phyloP scores from a whole-genome alignment of 2,113 vertebrate species.

The Pogona vitticeps region DNA sequence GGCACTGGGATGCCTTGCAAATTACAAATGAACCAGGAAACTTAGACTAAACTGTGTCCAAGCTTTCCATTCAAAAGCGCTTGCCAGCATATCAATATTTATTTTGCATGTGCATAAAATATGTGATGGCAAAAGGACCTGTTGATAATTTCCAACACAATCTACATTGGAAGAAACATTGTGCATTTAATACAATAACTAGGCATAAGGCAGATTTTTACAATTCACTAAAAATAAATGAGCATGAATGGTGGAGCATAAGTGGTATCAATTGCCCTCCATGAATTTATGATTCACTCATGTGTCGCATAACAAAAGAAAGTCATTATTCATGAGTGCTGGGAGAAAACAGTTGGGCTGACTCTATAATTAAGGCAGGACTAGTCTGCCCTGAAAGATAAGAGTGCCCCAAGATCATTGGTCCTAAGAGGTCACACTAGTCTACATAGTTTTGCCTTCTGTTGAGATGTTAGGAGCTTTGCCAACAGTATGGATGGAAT shows the following conservation, averaged over 20 bases:
- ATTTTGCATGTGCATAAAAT: too few species aligned
- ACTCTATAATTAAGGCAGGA: not conserved
- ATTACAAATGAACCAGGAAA: too few species aligned
- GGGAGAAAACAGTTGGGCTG: not conserved
- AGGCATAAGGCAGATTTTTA: not conserved
- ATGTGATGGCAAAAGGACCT: too few species aligned
- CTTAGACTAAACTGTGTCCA: too few species aligned
- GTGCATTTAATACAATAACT: not conserved
- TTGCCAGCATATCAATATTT: too few species aligned
- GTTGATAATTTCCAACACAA: too few species aligned
- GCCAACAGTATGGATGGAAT: not conserved
- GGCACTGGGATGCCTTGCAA: too few species aligned
- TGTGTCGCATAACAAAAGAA: not conserved
- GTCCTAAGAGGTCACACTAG: not conserved
- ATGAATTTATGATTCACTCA: not conserved
- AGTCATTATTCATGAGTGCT: not conserved
- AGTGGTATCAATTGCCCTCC: not conserved
- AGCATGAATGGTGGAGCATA: not conserved
- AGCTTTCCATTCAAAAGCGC: too few species aligned
- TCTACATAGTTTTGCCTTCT: not conserved
- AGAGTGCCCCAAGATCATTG: not conserved
- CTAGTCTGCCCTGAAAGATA: not conserved
- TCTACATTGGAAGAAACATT: not conserved
- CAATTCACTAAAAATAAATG: not conserved
- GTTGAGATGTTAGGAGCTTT: not conserved